Conservation (phyloP, 2,113 vertebrate genomes). For the Centropristis striata region DNA sequence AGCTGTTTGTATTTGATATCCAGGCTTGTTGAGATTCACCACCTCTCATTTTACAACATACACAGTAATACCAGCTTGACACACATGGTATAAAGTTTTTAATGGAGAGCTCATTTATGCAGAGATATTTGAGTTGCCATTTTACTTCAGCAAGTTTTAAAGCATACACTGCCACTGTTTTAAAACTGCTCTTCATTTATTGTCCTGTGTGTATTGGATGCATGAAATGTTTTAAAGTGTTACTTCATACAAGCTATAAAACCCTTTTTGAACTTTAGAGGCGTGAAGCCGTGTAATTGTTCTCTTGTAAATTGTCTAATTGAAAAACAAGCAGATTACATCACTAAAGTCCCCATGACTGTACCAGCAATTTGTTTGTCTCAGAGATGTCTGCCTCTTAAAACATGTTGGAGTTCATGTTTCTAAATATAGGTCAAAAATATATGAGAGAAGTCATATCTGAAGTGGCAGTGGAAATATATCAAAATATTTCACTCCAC, state of each 20-base stretch:
- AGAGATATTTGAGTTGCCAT: slow-evolving; percentile 31
- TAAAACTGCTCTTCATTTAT: slow-evolving; percentile 30
- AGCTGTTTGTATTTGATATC: slow-evolving; percentile 26
- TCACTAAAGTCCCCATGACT: slow-evolving; percentile 2
- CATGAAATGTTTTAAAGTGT: slow-evolving; percentile 42
- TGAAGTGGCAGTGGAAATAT: slow-evolving; percentile 34
- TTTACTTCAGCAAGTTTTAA: slow-evolving; percentile 35
- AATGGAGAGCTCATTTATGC: slow-evolving; percentile 22
- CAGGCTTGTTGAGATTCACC: not conserved
- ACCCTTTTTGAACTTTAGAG: slow-evolving; percentile 12
- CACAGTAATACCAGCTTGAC: not conserved
- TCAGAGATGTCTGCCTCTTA: slow-evolving; percentile 12
- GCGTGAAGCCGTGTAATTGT: slow-evolving; percentile 9
- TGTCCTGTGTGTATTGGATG: slow-evolving; percentile 16
- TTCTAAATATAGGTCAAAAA: slow-evolving; percentile 33
- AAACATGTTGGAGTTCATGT: slow-evolving; percentile 16
- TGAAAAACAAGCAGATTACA: slow-evolving; percentile 27
- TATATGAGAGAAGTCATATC: slow-evolving; percentile 45
- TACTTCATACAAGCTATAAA: slow-evolving; percentile 25
- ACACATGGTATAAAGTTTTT: slow-evolving; percentile 51
- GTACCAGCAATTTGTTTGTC: not conserved
- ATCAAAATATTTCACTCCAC: slow-evolving; percentile 59
- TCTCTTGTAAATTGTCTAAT: slow-evolving; percentile 12
- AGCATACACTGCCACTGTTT: slow-evolving; percentile 10
- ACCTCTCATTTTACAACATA: not conserved